Percentiles rank a stretch among this genome's conserved stretches.
These are phyloP conservation scores for Megatriorchis doriae DNA, from an alignment of 2,113 vertebrate genomes.

Conservation along the genomic window DNA sequence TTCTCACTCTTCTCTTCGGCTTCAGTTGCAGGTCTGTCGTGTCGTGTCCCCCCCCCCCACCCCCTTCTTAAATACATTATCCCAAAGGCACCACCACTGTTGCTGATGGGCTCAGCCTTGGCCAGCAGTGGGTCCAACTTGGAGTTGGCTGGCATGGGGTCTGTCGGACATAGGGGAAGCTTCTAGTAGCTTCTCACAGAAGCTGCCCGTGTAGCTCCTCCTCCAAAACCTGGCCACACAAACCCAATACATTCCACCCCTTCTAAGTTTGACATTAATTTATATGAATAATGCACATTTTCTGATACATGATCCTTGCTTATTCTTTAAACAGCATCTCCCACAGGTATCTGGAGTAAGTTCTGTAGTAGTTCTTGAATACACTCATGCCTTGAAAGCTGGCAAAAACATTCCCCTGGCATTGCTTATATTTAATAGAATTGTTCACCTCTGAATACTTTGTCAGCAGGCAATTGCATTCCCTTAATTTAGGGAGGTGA, in stretches of 20 bases:
- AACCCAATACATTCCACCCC: background rate
- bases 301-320: background rate
- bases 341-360: background rate
- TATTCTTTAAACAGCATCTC: background rate
- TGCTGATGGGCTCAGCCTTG: too few species aligned
- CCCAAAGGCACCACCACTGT: too few species aligned
- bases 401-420: background rate
- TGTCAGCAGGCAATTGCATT: background rate
- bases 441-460: background rate
- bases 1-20: too few species aligned
- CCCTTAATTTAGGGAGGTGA: background rate
- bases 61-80: too few species aligned
- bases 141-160: too few species aligned
- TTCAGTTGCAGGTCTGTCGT: too few species aligned
- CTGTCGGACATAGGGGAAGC: too few species aligned
- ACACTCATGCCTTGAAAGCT: background rate
- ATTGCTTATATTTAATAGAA: background rate
- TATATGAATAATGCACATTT: background rate
- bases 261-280: background rate
- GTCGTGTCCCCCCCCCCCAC: too few species aligned
- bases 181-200: too few species aligned
- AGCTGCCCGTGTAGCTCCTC: too few species aligned
- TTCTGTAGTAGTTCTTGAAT: background rate
- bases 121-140: too few species aligned
- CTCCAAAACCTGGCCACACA: background rate